Base-by-base conservation (phyloP, 37 sponge, comb jelly and placozoan species). In the Trichoplax adhaerens region DNA sequence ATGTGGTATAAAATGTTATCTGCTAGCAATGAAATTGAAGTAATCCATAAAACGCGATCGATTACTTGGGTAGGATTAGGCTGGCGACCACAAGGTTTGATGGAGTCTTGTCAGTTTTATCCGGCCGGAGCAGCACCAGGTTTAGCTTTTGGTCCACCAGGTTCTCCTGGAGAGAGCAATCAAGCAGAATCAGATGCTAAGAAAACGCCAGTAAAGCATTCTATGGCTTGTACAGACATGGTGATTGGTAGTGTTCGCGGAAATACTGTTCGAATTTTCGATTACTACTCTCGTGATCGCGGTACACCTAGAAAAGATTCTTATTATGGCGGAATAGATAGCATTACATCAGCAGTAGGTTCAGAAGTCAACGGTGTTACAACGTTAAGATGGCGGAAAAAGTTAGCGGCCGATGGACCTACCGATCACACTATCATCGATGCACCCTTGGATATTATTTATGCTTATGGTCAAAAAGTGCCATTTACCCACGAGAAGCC, bases 181-280 rank as follows among this genome's bases (percentile, higher is more conserved):
- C 70, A 67, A 50, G 72, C 63, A 5, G 76, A 54, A 51, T 68
- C 58, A 2, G 77, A 72, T 46, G 57, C n/a, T 53, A 68, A 74
- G 46, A 74, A 54, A 58, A 74, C 50, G 29, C 29, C 29, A 29
- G 29, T 29, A 29, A 29, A 29, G 29, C 79, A 78, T 64, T 58
- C 79, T 29, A 78, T 78, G 79, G 79, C 72, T 55, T 78, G 79
- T 48, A 73, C 79, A 51, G 79, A 78, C 54, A 78, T 78, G 1
- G 73, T 78, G 58, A 74, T 78, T 12, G 53, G 55, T 50, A 58
- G n/a, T 50, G 79, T 63, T 66, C 67, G 68, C 1, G 73, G 79
- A 1, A 59, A 1, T 10, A 66, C 67, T 3, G 62, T 65, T 48
- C 74, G 74, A 1, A 74, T 78, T 48, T 47, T 56, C n/a, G 79